Conservation (phyloP, 2,113 vertebrate species). For the Genyomyrus donnyi region DNA sequence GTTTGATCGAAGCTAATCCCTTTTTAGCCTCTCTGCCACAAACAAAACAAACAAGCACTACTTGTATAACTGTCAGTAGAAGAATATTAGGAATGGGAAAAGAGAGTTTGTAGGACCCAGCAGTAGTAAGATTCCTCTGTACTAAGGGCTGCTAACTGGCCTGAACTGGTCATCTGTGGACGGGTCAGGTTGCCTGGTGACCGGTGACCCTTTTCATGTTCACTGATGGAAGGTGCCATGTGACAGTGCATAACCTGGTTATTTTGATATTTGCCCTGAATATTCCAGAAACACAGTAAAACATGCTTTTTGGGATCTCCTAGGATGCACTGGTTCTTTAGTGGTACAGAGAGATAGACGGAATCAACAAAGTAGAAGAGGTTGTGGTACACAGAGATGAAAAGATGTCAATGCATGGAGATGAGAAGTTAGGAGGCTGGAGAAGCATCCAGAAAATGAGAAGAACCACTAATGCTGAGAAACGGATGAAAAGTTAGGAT, state of each 20-base stretch:
- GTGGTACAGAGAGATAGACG: neutral
- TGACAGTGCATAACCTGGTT: neutral
- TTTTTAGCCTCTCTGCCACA: neutral
- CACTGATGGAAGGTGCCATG: neutral
- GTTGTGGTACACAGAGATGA: neutral
- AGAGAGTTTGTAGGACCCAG: neutral
- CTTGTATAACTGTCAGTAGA: neutral
- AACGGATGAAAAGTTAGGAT: neutral
- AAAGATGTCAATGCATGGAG: neutral
- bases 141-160: neutral
- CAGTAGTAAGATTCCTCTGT: neutral
- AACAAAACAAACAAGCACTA: neutral
- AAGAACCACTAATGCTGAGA: neutral
- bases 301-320: neutral
- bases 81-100: neutral
- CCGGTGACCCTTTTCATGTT: neutral
- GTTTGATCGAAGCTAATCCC: neutral
- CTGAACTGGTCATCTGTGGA: neutral
- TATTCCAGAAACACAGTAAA: neutral
- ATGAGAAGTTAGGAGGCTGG: neutral
- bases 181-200: neutral
- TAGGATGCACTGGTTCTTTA: neutral
- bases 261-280: neutral
- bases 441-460: neutral
- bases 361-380: neutral